Conservation (phyloP, 2,797 vertebrate species). For the Lepilemur septentrionalis region DNA sequence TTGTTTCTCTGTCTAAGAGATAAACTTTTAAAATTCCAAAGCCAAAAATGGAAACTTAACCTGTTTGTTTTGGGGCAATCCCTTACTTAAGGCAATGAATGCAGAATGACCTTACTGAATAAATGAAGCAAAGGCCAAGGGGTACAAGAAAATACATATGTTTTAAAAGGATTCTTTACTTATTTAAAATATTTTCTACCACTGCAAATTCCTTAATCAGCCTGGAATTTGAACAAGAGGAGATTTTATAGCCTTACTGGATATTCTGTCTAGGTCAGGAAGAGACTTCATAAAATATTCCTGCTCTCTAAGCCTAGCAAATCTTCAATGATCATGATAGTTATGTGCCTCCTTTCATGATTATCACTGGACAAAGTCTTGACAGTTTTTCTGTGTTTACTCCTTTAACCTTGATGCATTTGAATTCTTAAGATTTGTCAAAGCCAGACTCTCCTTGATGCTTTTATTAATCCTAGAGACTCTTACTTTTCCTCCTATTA, state of each 20-base stretch:
- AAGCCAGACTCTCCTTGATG: background rate
- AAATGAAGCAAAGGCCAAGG: background rate
- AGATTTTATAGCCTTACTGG: background rate
- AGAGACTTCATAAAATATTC: background rate
- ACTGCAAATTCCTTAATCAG: background rate
- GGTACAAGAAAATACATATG: background rate
- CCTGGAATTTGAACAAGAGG: background rate
- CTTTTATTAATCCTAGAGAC: background rate
- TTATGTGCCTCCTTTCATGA: background rate
- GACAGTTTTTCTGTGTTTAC: background rate
- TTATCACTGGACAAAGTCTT: background rate
- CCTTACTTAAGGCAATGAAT: background rate
- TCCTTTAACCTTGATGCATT: background rate
- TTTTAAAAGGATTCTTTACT: conserved; percentile 11
- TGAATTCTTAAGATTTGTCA: background rate
- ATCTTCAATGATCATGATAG: background rate
- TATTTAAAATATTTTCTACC: background rate
- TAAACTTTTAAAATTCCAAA: conserved; percentile 28
- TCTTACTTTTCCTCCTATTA: background rate
- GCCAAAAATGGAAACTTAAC: background rate
- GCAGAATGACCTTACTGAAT: background rate
- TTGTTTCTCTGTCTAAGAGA: background rate
- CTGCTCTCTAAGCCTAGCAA: background rate
- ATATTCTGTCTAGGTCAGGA: background rate
- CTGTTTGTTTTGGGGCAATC: background rate